Evolutionary conservation across 2,888 invertebrate species (phyloP).

Genomic region (Nomada lathburiana): DNA sequence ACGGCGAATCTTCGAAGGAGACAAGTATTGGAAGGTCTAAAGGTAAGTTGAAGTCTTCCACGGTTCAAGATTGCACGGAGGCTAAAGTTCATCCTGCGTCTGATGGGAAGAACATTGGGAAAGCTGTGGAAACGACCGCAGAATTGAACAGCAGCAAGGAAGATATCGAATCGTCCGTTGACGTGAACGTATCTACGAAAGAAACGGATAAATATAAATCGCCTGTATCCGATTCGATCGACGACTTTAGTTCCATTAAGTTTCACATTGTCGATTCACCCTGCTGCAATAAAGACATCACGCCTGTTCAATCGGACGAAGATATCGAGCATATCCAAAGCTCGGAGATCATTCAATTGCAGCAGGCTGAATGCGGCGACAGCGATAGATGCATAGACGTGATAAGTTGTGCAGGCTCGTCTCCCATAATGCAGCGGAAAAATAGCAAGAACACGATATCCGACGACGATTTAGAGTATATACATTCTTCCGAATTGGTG

Average conservation of each 20-base stretch:
- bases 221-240: constrained; percentile 52
- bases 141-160: constrained; percentile 36
- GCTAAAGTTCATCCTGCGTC: constrained; percentile 10
- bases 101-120: constrained; percentile 20
- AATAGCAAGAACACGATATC: constrained; percentile 75
- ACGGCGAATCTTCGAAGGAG: constrained; percentile 17
- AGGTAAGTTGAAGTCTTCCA: constrained; percentile 34
- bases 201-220: constrained; percentile 31
- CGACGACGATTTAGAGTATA: constrained; percentile 81
- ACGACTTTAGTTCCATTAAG: constrained; percentile 76
- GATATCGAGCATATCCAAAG: constrained; percentile 79
- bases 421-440: constrained; percentile 59
- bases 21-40: constrained; percentile 19
- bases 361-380: constrained; percentile 40
- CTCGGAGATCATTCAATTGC: constrained; percentile 68
- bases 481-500: constrained; percentile 74
- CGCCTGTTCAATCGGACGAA: constrained; percentile 77
- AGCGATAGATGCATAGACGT: constrained; percentile 31
- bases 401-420: constrained; percentile 34
- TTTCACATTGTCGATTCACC: constrained; percentile 76
- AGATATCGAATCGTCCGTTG: constrained; percentile 6
- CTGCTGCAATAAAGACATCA: constrained; percentile 56
- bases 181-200: neutral
- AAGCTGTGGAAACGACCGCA: constrained; percentile 20
- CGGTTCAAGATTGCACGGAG: constrained; percentile 18